These are phyloP conservation scores for Drepana arcuata DNA, from an alignment of 1,140 invertebrate species.

Conservation along the genomic window DNA sequence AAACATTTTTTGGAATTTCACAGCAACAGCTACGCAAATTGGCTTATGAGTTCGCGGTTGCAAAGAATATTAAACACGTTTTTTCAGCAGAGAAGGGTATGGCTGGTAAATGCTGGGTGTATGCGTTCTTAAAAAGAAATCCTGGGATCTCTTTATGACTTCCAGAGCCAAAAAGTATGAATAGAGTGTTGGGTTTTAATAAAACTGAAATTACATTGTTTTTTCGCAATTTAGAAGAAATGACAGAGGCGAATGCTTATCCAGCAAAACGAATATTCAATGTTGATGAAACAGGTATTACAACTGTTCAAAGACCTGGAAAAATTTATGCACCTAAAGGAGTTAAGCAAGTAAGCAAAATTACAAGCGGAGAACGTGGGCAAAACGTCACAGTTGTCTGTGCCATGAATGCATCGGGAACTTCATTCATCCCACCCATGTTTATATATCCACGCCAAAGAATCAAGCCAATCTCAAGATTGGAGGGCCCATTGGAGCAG, in stretches of 20 bases:
- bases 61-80: too few species aligned
- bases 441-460: conserved; percentile 45
- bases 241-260: conserved; percentile 30
- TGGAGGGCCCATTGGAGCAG: conserved; percentile 27
- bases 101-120: conserved; percentile 25
- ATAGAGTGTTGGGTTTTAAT: conserved; percentile 33
- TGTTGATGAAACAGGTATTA: conserved; percentile 29
- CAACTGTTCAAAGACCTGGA: conserved; percentile 22
- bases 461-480: conserved; percentile 26
- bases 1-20: too few species aligned
- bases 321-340: conserved; percentile 25
- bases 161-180: conserved; percentile 27
- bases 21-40: too few species aligned
- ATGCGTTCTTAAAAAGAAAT: too few species aligned
- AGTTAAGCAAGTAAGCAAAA: conserved; percentile 24
- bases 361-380: conserved; percentile 38
- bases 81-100: conserved; percentile 19
- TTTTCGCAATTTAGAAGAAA: conserved; percentile 19
- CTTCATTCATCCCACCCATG: conserved; percentile 43
- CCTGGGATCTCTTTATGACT: conserved; percentile 28
- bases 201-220: conserved; percentile 29
- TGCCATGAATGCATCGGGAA: conserved; percentile 33
- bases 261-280: conserved; percentile 27
- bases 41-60: too few species aligned
- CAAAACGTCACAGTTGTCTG: conserved; percentile 31